Base-by-base conservation (phyloP, 2,113 vertebrate genomes). In the Rhadina sibilatrix region DNA sequence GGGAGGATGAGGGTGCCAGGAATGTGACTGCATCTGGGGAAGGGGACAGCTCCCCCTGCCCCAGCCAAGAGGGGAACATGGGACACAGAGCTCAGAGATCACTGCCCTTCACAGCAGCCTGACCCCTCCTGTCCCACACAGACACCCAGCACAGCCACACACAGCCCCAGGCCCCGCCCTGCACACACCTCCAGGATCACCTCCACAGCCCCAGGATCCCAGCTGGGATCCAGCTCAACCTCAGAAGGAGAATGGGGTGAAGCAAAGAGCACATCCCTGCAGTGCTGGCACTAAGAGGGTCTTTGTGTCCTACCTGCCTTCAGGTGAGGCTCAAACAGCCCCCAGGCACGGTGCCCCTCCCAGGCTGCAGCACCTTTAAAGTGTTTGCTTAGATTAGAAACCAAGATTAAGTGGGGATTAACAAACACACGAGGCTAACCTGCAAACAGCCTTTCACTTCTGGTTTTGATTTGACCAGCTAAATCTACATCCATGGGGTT, bases 381-480 rank as follows among this genome's bases (percentile, higher is more conserved):
- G 64, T 5, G n/a, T 47, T 88, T 61, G 60, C 38, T 93, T 35
- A 64, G 89, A 94, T 95, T 91, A 95, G 78, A 76, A 78, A 61
- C 72, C 53, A 37, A 72, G 93, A 91, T 96, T 94, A 96, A 93
- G 11, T 2, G 10, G 35, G 75, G 81, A 95, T 96, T 96, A 97
- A 78, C 56, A 31, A 63, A 68, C 49, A 71, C 61, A 72, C 6
- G 65, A 72, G 68, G 72, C 76, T 87, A 84, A 92, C 81, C 83
- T 57, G 61, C 65, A 47, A 40, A 21, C 6, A 30, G 54, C 52
- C 87, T 95, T 95, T 95, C 94, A 94, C 91, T 94, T 94, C 33
- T 93, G 46, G 33, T 77, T 93, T 57, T 13, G 37, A 60, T 75
- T 68, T 79, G 49, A 76, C 22, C 74, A 74, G 71, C 31, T 66